These are phyloP conservation scores for Meiosimyza platycephala DNA, from an alignment of 2,888 invertebrate genomes.

Conservation along the genomic window DNA sequence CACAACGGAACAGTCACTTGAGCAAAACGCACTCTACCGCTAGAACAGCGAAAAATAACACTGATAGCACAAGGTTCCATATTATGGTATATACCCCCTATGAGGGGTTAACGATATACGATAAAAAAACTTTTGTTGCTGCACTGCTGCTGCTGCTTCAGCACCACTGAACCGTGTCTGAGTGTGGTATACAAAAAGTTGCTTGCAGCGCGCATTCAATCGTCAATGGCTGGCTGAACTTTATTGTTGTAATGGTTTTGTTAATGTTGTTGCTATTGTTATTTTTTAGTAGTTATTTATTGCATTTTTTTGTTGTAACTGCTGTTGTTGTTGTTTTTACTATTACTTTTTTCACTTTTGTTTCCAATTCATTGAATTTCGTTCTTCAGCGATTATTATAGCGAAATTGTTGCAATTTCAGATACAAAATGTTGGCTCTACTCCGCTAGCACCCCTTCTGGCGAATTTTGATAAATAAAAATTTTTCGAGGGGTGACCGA, in stretches of 20 bases:
- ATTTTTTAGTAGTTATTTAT: neutral
- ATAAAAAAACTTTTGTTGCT: neutral
- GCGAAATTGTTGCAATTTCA: too few species aligned
- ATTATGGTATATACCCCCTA: too few species aligned
- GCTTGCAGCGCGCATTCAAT: slow-evolving; percentile 22
- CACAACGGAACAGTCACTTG: too few species aligned
- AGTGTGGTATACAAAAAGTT: neutral
- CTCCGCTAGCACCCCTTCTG: too few species aligned
- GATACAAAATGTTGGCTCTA: too few species aligned
- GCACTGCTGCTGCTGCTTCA: neutral
- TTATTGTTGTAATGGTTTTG: neutral
- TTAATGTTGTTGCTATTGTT: neutral
- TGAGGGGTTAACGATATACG: neutral
- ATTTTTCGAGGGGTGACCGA: too few species aligned
- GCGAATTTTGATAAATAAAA: too few species aligned
- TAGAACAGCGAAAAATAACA: too few species aligned
- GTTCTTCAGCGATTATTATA: neutral
- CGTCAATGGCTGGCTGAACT: slow-evolving; percentile 20
- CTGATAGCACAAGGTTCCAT: too few species aligned
- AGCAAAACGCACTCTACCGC: too few species aligned
- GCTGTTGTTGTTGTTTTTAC: neutral
- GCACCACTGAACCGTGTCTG: slow-evolving; percentile 22
- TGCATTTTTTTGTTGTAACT: neutral
- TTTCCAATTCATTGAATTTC: slow-evolving; percentile 24
- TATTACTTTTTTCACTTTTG: slow-evolving; percentile 10